Conservation (phyloP, 2,797 vertebrate genomes). For the Harpagifer antarcticus region DNA sequence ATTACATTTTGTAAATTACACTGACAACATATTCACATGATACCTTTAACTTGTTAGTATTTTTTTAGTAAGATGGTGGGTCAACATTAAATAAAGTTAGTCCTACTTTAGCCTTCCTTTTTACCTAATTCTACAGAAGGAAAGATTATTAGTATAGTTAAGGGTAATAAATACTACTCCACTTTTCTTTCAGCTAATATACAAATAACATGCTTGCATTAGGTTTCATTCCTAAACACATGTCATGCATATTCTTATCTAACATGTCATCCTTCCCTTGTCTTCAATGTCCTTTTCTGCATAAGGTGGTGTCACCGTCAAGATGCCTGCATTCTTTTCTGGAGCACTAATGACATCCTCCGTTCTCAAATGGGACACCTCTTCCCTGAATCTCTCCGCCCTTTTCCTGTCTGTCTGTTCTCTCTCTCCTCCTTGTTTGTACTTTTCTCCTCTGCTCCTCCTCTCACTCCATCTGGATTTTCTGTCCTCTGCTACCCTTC, state of each 20-base stretch:
- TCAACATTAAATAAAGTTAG: no score
- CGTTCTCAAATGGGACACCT: constrained; percentile 38
- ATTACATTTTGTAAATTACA: no score
- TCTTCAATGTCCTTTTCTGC: neutral
- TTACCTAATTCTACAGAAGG: neutral
- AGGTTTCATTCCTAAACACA: neutral
- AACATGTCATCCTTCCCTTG: neutral
- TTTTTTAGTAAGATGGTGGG: no score
- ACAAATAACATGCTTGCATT: neutral
- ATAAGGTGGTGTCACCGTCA: neutral
- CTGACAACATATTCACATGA: no score
- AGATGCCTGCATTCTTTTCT: constrained; percentile 31
- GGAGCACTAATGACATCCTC: constrained; percentile 31
- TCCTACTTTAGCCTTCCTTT: neutral
- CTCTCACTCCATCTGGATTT: constrained; percentile 47
- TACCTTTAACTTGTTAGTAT: no score
- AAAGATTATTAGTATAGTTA: neutral
- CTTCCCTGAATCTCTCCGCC: constrained; percentile 23
- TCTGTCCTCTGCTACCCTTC: constrained; percentile 27
- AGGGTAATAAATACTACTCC: neutral
- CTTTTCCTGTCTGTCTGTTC: constrained; percentile 28
- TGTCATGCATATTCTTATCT: neutral
- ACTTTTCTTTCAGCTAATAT: neutral
- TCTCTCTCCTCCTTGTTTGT: constrained; percentile 29
- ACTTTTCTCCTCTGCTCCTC: constrained; percentile 36